These are phyloP conservation scores for Orgyia antiqua DNA, from an alignment of 2,888 invertebrate genomes.

Conservation along the genomic window DNA sequence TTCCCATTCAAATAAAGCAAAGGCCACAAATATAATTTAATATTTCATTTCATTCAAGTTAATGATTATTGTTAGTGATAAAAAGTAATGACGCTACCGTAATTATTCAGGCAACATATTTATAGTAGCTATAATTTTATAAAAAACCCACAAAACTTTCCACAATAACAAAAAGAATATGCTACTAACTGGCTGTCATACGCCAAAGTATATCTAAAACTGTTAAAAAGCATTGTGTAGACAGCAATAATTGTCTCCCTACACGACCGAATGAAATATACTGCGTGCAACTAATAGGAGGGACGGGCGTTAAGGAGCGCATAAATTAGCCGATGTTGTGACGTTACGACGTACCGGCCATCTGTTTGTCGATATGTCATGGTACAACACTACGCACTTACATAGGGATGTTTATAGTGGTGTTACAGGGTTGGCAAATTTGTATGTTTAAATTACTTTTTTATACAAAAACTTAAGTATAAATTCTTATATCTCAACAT, in stretches of 20 bases:
- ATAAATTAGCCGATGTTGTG: constrained; percentile 76
- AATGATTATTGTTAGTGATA: too few relatives aligned
- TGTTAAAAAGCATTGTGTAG: constrained; percentile 30
- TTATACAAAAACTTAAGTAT: too few relatives aligned
- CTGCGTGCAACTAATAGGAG: constrained; percentile 74
- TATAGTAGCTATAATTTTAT: constrained; percentile 4
- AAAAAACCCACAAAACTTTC: constrained; percentile 11
- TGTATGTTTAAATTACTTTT: too few relatives aligned
- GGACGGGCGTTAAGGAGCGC: constrained; percentile 73
- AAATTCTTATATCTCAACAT: too few relatives aligned
- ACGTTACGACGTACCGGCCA: constrained; percentile 60
- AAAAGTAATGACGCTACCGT: constrained; percentile 4
- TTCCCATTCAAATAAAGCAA: too few relatives aligned
- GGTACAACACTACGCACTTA: constrained; percentile 45
- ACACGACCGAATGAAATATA: constrained; percentile 59
- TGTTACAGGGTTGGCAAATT: neutral
- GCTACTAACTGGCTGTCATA: constrained; percentile 17
- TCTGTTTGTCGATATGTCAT: constrained; percentile 77
- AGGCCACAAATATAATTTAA: too few relatives aligned
- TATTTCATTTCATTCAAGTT: too few relatives aligned
- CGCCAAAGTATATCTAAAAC: constrained; percentile 21
- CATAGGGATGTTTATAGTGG: constrained; percentile 43
- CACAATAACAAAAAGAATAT: constrained; percentile 15
- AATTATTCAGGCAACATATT: constrained; percentile 4
- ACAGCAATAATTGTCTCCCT: constrained; percentile 46